Evolutionary conservation across 2,113 vertebrate species (phyloP), one percentile per base, ranked within the genome.

Genomic region (Felis chaus): DNA sequence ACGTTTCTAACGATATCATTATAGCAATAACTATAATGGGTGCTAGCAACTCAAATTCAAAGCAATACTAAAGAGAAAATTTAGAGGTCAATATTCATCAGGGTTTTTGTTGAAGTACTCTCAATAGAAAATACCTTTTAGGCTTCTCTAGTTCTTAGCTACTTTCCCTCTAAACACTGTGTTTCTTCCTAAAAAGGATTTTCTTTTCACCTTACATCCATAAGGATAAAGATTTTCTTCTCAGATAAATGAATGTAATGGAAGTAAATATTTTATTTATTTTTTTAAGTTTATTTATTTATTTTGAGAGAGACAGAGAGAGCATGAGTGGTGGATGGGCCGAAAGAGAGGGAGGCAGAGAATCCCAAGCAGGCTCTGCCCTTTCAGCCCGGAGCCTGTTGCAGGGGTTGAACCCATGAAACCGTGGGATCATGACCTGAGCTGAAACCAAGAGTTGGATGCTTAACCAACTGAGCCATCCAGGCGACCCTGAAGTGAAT

Each of bases 41-140:
- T 83, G 7, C 78, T 93, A 89, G 33, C 39, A 88, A 45, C 16
- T 89, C 55, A 96, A 41, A 80, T 96, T 89, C 11, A 74, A 96
- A 94, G 68, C 2, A 89, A 19, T 48, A 15, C 41, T 61, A 39
- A 81, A 85, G 57, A 80, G 53, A 63, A 96, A 80, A 85, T 65
- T 86, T 79, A 78, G 53, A 97, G 18, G 14, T 83, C 45, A 48
- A 5, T 89, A 50, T 57, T 65, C n/a, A 48, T 15, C 6, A 63
- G 57, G 25, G 81, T 82, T 82, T 63, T 61, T 96, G 50, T 90
- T 87, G 29, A 63, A 92, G 69, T 89, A 57, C 4, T 81, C 18
- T 23, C 53, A 61, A 91, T 3, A 91, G 63, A 93, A 91, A 68
- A 50, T 74, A 73, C 36, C 84, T 29, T 50, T 81, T 57, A 53